A percentile compares a stretch with the other conserved stretches of the same genome.
Conservation (phyloP, 1,140 invertebrate genomes). For the Orius laevigatus region DNA sequence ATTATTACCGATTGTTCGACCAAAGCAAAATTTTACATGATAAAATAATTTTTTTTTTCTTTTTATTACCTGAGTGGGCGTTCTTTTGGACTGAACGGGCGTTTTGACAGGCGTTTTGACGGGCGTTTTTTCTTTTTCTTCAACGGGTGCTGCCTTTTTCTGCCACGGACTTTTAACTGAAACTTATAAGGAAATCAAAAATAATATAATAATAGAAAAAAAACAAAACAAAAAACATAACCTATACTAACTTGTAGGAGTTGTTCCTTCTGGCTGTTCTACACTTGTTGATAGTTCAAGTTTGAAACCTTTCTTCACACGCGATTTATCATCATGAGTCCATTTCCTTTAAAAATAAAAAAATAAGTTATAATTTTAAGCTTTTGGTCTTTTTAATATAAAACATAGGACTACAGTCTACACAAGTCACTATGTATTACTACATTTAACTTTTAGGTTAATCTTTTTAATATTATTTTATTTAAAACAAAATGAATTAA, state of each 20-base stretch:
- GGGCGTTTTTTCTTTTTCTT: slow-evolving; percentile 19
- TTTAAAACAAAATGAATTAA: no score
- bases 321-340: slow-evolving; percentile 44
- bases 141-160: slow-evolving; percentile 11
- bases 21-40: background rate
- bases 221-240: no score
- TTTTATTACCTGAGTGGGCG: slow-evolving; percentile 15
- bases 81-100: slow-evolving; percentile 24
- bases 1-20: background rate
- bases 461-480: no score
- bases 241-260: slow-evolving; percentile 10
- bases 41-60: no score
- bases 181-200: background rate
- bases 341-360: slow-evolving; percentile 27
- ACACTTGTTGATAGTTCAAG: slow-evolving; percentile 38
- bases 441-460: no score
- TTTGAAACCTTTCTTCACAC: slow-evolving; percentile 47
- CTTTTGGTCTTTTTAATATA: no score
- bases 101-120: slow-evolving; percentile 34
- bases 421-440: no score
- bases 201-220: background rate
- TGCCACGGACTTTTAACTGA: slow-evolving; percentile 12
- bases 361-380: no score
- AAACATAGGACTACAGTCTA: no score
- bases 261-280: slow-evolving; percentile 10